These are phyloP conservation scores for Arothron firmamentum DNA, from an alignment of 2,113 vertebrate genomes.

Conservation along the genomic window DNA sequence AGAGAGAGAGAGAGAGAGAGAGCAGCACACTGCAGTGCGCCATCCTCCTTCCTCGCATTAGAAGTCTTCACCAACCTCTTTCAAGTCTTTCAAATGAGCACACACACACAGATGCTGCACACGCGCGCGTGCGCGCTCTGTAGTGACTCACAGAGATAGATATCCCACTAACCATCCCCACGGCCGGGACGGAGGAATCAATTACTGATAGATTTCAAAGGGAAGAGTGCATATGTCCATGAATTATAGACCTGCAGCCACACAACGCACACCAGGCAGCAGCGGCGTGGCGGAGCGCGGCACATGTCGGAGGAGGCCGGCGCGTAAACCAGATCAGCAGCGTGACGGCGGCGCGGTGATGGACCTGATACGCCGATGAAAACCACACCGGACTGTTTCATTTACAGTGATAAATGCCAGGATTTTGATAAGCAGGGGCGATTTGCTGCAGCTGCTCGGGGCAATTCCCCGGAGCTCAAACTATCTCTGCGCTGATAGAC, in stretches of 20 bases:
- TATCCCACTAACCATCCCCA: slow-evolving; percentile 52
- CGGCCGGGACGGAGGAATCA: slow-evolving; percentile 61
- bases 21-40: slow-evolving; percentile 69
- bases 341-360: background rate
- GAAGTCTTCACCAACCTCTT: slow-evolving; percentile 52
- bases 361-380: too few species aligned
- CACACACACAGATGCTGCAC: slow-evolving; percentile 40
- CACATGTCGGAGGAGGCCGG: slow-evolving; percentile 35
- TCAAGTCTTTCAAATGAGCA: slow-evolving; percentile 48
- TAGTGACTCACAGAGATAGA: slow-evolving; percentile 42
- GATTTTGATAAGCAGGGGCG: background rate
- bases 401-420: slow-evolving; percentile 3
- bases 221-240: slow-evolving; percentile 61
- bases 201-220: slow-evolving; percentile 72
- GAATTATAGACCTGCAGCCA: slow-evolving; percentile 64
- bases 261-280: slow-evolving; percentile 37
- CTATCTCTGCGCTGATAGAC: background rate
- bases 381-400: too few species aligned
- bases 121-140: slow-evolving; percentile 4
- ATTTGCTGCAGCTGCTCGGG: slow-evolving; percentile 1
- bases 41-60: slow-evolving; percentile 59
- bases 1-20: slow-evolving; percentile 41
- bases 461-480: too few species aligned
- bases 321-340: slow-evolving; percentile 31
- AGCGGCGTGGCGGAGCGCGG: slow-evolving; percentile 22